phyloP scores from a whole-genome alignment of 2,113 vertebrate species.

The Thamnaconus septentrionalis region DNA sequence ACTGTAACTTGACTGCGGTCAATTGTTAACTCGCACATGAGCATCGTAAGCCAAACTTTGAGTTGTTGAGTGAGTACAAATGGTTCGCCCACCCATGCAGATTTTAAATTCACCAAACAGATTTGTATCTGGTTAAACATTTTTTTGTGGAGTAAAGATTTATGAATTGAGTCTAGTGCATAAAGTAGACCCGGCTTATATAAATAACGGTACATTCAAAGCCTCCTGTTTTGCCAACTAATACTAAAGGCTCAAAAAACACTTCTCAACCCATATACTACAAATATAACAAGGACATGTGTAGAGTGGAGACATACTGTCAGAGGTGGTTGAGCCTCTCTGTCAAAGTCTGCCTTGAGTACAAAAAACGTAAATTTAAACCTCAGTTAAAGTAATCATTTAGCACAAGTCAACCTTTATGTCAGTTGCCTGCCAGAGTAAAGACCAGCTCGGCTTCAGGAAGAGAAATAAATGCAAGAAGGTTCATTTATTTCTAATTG shows the following conservation, averaged over 20 bases:
- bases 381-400: too few species aligned
- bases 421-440: too few species aligned
- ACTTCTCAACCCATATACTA: neutral
- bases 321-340: slow-evolving; percentile 24
- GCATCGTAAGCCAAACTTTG: neutral
- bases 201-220: neutral
- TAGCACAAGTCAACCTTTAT: too few species aligned
- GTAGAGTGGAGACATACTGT: slow-evolving; percentile 32
- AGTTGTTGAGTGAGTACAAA: neutral
- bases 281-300: slow-evolving; percentile 33
- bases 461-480: too few species aligned
- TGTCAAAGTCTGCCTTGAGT: slow-evolving; percentile 44
- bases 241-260: neutral
- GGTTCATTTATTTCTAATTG: neutral
- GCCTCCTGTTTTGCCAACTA: neutral
- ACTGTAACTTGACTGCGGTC: slow-evolving; percentile 5
- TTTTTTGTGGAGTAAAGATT: neutral
- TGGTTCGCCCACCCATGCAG: neutral
- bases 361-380: slow-evolving; percentile 15
- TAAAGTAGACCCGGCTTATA: neutral
- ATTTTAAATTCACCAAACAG: neutral
- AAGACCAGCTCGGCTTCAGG: too few species aligned
- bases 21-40: neutral
- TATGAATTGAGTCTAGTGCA: neutral
- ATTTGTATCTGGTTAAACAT: neutral